A percentile compares a stretch with the other conserved stretches of the same genome.
These are phyloP conservation scores for Mormyrops boulengeri DNA, from an alignment of 2,797 vertebrate species.

Conservation along the genomic window DNA sequence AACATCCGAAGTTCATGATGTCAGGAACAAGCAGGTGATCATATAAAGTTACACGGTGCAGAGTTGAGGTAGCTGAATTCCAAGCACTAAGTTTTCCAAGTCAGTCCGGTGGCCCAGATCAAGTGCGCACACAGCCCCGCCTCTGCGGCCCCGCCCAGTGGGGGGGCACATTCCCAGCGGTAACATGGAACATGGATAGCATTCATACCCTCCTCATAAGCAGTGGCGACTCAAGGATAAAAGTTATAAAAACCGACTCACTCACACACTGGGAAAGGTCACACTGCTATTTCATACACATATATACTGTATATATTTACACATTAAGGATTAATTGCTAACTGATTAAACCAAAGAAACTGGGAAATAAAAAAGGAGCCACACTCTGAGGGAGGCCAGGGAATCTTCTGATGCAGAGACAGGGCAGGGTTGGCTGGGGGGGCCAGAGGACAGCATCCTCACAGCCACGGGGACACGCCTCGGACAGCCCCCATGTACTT, in stretches of 20 bases:
- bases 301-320: neutral
- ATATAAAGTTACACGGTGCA: neutral
- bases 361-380: neutral
- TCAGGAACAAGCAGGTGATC: neutral
- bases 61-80: slow-evolving; percentile 5
- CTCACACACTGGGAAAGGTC: neutral
- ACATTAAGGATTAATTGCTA: slow-evolving; percentile 12
- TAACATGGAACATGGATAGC: neutral
- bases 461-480: neutral
- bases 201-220: neutral
- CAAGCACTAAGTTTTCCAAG: neutral
- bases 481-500: neutral
- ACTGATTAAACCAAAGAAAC: neutral
- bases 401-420: neutral
- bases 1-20: neutral
- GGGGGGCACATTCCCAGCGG: neutral
- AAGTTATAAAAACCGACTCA: neutral
- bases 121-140: neutral
- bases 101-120: neutral
- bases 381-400: neutral
- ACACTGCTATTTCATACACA: neutral
- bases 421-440: neutral
- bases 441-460: neutral
- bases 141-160: neutral
- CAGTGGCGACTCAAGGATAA: neutral